These are phyloP conservation scores for Pionites leucogaster DNA, from an alignment of 2,113 vertebrate genomes.

Conservation along the genomic window DNA sequence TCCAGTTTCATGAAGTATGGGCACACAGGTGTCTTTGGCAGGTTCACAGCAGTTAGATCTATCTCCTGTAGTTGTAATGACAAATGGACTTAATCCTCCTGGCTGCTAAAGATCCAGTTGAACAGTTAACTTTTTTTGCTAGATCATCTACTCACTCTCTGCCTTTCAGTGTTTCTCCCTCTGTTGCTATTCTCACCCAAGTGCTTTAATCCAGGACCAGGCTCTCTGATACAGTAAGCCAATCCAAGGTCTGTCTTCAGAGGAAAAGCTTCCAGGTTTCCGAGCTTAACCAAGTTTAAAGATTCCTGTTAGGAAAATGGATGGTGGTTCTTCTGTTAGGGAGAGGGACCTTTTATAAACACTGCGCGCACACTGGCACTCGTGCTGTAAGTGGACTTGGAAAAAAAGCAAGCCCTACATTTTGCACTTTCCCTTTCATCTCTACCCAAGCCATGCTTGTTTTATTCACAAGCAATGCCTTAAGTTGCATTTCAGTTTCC, in stretches of 20 bases:
- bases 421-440: not conserved
- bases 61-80: not conserved
- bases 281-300: not conserved
- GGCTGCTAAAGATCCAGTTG: not conserved
- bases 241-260: not conserved
- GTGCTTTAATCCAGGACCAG: not conserved
- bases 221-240: not conserved
- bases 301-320: not conserved
- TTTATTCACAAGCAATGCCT: not conserved
- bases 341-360: not conserved
- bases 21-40: not conserved
- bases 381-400: not conserved
- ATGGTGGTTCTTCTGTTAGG: not conserved
- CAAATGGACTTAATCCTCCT: not conserved
- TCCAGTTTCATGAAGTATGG: not conserved
- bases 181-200: not conserved
- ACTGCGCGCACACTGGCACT: not conserved
- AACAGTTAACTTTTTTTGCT: not conserved
- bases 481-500: not conserved
- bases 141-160: not conserved
- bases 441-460: not conserved
- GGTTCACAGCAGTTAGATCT: not conserved
- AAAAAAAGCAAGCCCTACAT: not conserved
- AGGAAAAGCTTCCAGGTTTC: not conserved
- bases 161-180: not conserved